These are phyloP conservation scores for Mesocricetus auratus DNA, from an alignment of 2,113 vertebrate genomes.

Conservation along the genomic window DNA sequence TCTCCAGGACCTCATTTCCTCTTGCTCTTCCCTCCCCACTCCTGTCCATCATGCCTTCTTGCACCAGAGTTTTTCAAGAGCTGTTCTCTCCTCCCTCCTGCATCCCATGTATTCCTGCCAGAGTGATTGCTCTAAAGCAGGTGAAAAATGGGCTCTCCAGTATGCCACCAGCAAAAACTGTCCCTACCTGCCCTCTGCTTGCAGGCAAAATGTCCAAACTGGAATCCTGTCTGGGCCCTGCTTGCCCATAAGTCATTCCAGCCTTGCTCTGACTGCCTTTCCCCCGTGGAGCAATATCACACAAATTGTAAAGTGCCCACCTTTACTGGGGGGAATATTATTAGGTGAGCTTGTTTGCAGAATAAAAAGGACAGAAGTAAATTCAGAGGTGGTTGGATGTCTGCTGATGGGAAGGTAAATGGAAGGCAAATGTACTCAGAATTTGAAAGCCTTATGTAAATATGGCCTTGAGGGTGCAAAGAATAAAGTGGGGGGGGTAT, in stretches of 20 bases:
- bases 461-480: constrained; percentile 7
- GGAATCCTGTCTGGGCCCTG: not conserved
- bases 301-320: not conserved
- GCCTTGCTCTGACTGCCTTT: not conserved
- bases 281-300: not conserved
- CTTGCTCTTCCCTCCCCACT: not conserved
- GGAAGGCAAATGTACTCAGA: not conserved
- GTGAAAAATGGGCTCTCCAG: accelerated
- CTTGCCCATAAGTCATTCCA: no score
- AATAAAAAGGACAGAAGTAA: not conserved
- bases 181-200: not conserved
- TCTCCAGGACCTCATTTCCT: not conserved
- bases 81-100: not conserved
- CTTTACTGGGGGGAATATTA: not conserved
- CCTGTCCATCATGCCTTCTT: accelerated
- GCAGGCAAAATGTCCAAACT: not conserved
- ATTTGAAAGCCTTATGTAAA: constrained; percentile 50
- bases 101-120: not conserved
- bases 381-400: not conserved
- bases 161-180: not conserved
- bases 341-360: not conserved
- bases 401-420: not conserved
- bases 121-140: not conserved
- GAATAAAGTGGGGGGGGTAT: not conserved
- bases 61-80: no score